Base-by-base conservation (phyloP, 2,888 invertebrate species). In the Acheta domesticus region DNA sequence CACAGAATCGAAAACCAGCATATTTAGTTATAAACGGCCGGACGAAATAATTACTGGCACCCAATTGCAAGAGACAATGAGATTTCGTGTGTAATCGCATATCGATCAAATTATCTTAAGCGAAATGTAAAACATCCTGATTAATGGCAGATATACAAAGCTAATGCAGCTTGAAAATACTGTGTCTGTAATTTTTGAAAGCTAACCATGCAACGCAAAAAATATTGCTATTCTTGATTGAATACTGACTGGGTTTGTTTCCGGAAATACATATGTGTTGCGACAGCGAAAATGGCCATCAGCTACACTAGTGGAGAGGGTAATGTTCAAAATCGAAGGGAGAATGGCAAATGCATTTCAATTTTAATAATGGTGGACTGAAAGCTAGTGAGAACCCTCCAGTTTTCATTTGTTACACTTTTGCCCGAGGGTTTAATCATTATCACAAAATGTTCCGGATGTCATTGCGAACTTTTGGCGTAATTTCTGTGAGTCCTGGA, bases 71-170 rank as follows among this genome's bases (percentile, higher is more conserved):
- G n/a, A n/a, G 16, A 62, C 62, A 62, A 62, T 62, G 62, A 62
- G 62, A 62, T 62, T 62, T 62, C 62, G 62, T n/a, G 62, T n/a
- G 62, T 62, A 62, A 62, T 62, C 62, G n/a, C 62, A 62, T 62
- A 62, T 62, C 62, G 62, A 62, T 62, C 62, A 62, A 62, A 62
- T 62, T 62, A 62, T 62, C 62, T 62, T n/a, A 62, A 62, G 62
- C 62, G 16, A 62, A n/a, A 62, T 62, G 62, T 62, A n/a, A 62
- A 62, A 62, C 62, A 19, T 62, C 4, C 62, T 62, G 62, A 62
- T 14, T 62, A 62, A 62, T 62, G 62, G n/a, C 4, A 62, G 16
- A 62, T 19, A 62, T n/a, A 62, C 62, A 62, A 62, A 62, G 62
- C 62, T 62, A 62, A 62, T 62, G n/a, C 62, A 62, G 62, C 62